A percentile compares a stretch with the other conserved stretches of the same genome.
Evolutionary conservation across 2,888 invertebrate species (phyloP).

Genomic region (Cataglyphis albicans): DNA sequence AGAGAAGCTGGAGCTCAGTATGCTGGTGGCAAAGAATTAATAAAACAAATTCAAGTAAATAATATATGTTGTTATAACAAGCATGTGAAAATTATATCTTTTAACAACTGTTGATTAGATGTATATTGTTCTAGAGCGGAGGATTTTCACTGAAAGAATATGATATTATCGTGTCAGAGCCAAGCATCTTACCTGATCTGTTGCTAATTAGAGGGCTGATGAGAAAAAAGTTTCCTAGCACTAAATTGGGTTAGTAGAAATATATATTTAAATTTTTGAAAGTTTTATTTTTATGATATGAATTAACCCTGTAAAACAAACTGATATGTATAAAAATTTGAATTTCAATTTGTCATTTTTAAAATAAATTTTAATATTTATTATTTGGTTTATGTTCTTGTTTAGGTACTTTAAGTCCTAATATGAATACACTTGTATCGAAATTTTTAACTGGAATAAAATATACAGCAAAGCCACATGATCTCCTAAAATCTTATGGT

Average conservation of each 20-base stretch:
- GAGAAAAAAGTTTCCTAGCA: constrained; percentile 91
- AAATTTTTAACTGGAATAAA: constrained; percentile 91
- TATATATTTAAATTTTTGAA: constrained; percentile 2
- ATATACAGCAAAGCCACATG: constrained; percentile 90
- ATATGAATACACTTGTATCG: constrained; percentile 89
- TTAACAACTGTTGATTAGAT: background rate
- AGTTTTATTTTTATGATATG: constrained; percentile 1
- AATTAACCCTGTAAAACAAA: background rate
- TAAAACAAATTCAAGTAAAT: constrained; percentile 91
- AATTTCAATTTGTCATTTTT: background rate
- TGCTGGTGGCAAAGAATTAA: constrained; percentile 91
- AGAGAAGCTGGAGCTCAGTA: constrained; percentile 90
- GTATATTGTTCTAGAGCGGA: constrained; percentile 87
- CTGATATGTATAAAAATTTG: background rate
- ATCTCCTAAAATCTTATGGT: constrained; percentile 91
- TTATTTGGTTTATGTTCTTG: constrained; percentile 30
- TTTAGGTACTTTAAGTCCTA: constrained; percentile 89
- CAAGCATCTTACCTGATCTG: constrained; percentile 92
- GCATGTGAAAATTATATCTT: background rate
- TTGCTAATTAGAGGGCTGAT: constrained; percentile 92
- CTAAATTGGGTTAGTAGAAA: constrained; percentile 83
- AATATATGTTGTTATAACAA: constrained; percentile 5
- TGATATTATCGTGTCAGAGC: constrained; percentile 92
- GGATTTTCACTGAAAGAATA: constrained; percentile 90
- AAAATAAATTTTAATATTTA: constrained; percentile 15